Evolutionary conservation across 2,888 invertebrate genomes (phyloP).

Genomic region (Leptogaster cylindrica): DNA sequence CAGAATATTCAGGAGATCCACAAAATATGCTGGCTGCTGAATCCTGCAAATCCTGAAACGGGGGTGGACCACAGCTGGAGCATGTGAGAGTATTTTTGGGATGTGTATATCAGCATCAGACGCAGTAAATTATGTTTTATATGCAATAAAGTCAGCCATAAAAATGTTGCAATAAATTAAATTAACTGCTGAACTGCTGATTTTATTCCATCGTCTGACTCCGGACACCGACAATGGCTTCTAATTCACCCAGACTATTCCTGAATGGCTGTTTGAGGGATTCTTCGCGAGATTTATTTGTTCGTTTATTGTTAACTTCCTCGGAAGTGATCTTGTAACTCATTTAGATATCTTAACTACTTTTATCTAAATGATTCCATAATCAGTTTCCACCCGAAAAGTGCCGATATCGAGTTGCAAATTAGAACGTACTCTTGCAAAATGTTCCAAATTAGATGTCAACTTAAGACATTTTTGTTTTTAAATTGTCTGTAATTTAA

Average conservation of each 20-base stretch:
- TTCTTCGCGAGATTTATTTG: constrained; percentile 31
- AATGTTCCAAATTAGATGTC: too few species aligned
- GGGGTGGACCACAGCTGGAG: neutral
- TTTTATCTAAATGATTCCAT: constrained; percentile 47
- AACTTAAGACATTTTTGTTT: too few species aligned
- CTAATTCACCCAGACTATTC: constrained; percentile 29
- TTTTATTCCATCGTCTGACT: constrained; percentile 54
- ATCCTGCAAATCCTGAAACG: neutral
- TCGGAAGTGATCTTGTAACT: constrained; percentile 40
- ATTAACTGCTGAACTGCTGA: constrained; percentile 62
- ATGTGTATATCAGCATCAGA: constrained; percentile 49
- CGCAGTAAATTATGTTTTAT: constrained; percentile 63
- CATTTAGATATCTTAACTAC: constrained; percentile 42
- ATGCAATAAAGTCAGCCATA: constrained; percentile 64
- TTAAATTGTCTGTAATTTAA: too few species aligned
- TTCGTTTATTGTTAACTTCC: constrained; percentile 29
- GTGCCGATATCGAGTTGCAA: constrained; percentile 41
- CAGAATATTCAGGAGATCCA: neutral
- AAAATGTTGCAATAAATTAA: constrained; percentile 63
- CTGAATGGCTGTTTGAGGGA: constrained; percentile 32
- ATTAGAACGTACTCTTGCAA: too few species aligned
- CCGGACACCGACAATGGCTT: neutral
- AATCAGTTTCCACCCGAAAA: constrained; percentile 40
- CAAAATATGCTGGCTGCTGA: neutral
- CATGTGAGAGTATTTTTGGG: constrained; percentile 28